phyloP scores from a whole-genome alignment of 1,140 invertebrate species.

The Lordiphosa clarofinis region DNA sequence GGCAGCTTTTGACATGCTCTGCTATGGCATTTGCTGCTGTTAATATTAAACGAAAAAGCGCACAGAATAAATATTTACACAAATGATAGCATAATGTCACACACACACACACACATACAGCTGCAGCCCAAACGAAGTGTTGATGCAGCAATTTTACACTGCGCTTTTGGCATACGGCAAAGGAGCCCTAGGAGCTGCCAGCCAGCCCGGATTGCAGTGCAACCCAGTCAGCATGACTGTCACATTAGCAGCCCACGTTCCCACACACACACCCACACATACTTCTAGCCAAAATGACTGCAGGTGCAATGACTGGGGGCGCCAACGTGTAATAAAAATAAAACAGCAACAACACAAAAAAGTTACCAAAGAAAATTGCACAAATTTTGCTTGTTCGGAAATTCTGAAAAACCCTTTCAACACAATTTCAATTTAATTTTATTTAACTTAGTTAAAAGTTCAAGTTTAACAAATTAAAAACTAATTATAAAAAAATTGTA shows the following conservation, averaged over 20 bases:
- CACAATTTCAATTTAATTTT: conserved; percentile 13
- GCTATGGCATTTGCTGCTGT: conserved; percentile 27
- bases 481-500: too few relatives aligned
- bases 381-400: conserved; percentile 24
- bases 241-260: conserved; percentile 75
- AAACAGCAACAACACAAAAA: conserved; percentile 23
- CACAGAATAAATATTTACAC: conserved; percentile 71
- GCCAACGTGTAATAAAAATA: conserved; percentile 65
- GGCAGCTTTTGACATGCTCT: conserved; percentile 71
- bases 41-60: conserved; percentile 74
- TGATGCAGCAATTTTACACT: conserved; percentile 72
- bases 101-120: conserved; percentile 13
- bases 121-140: conserved; percentile 64
- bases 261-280: conserved; percentile 20
- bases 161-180: conserved; percentile 48
- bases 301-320: conserved; percentile 65
- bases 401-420: conserved; percentile 38
- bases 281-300: conserved; percentile 58
- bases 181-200: conserved; percentile 17
- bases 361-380: conserved; percentile 34
- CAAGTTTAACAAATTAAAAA: too few relatives aligned
- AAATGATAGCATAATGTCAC: conserved; percentile 63
- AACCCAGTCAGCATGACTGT: conserved; percentile 75
- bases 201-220: conserved; percentile 50
- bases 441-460: neutral